Percentiles rank a stretch among this genome's conserved stretches.
phyloP scores from a whole-genome alignment of 2,113 vertebrate genomes.

The Fukomys damarensis region DNA sequence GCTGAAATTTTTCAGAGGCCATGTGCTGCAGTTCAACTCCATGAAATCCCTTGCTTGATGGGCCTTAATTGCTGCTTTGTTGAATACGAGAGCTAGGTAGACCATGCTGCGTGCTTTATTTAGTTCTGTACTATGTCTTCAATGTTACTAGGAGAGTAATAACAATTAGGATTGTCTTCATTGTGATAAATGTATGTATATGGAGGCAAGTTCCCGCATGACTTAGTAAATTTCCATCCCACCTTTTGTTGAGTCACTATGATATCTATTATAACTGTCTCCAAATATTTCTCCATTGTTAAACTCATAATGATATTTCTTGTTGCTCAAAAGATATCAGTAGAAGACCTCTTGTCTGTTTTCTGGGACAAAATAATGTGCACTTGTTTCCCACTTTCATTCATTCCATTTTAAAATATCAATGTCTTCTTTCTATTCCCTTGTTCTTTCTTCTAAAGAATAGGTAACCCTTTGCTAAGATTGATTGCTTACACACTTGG shows the following conservation, averaged over 20 bases:
- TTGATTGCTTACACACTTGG: neutral
- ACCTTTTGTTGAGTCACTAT: neutral
- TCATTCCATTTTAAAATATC: neutral
- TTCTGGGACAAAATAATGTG: neutral
- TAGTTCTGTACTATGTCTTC: neutral
- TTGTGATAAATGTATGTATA: neutral
- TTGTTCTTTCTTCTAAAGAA: conserved; percentile 4
- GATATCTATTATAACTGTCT: neutral
- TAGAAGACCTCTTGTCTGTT: neutral
- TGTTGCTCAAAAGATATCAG: neutral
- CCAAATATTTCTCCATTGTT: neutral
- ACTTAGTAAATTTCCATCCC: neutral
- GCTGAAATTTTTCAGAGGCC: neutral
- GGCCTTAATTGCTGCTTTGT: neutral
- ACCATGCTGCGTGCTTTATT: neutral
- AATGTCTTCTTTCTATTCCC: neutral
- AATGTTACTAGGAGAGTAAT: neutral
- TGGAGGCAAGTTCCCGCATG: neutral
- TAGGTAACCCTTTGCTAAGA: neutral
- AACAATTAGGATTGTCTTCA: neutral
- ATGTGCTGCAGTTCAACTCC: neutral
- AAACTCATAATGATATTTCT: neutral
- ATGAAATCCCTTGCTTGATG: neutral
- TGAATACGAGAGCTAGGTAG: neutral
- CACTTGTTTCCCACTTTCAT: neutral